phyloP scores from a whole-genome alignment of 2,888 invertebrate species.

The Ornithoptera priamus region DNA sequence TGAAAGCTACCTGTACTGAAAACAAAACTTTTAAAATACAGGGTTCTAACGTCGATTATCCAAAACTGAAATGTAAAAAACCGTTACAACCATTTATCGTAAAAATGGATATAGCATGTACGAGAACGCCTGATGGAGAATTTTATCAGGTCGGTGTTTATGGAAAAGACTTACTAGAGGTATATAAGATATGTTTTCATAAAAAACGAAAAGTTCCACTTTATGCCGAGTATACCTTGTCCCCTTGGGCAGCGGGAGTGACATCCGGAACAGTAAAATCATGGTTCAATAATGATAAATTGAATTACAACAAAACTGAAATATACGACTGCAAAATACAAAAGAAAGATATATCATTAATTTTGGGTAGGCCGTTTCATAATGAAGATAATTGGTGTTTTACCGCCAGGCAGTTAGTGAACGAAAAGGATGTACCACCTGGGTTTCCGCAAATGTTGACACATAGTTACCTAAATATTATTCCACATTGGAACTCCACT shows the following conservation, averaged over 20 bases:
- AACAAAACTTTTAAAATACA: slow-evolving; percentile 38
- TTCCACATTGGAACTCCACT: slow-evolving; percentile 58
- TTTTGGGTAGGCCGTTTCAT: not conserved
- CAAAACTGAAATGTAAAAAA: slow-evolving; percentile 44
- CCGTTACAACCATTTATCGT: slow-evolving; percentile 35
- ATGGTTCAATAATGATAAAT: slow-evolving; percentile 38
- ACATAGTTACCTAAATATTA: slow-evolving; percentile 48
- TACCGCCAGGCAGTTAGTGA: slow-evolving; percentile 48
- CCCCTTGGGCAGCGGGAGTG: slow-evolving; percentile 29
- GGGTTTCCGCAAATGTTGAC: slow-evolving; percentile 45
- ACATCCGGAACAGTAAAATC: slow-evolving; percentile 18
- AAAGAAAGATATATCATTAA: not conserved
- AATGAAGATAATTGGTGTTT: slow-evolving; percentile 43
- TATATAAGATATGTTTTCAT: slow-evolving; percentile 48
- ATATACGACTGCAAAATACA: slow-evolving; percentile 39
- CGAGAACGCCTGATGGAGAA: slow-evolving; percentile 35
- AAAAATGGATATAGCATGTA: slow-evolving; percentile 34
- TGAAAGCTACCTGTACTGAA: slow-evolving; percentile 40
- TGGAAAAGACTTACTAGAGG: slow-evolving; percentile 32
- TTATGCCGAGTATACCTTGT: slow-evolving; percentile 28
- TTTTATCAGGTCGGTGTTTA: slow-evolving; percentile 40
- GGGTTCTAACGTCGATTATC: slow-evolving; percentile 37
- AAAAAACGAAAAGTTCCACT: slow-evolving; percentile 39
- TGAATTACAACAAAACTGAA: slow-evolving; percentile 33
- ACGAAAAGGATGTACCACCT: slow-evolving; percentile 45